Evolutionary conservation across 2,113 vertebrate genomes (phyloP).

Genomic region (Capra hircus): DNA sequence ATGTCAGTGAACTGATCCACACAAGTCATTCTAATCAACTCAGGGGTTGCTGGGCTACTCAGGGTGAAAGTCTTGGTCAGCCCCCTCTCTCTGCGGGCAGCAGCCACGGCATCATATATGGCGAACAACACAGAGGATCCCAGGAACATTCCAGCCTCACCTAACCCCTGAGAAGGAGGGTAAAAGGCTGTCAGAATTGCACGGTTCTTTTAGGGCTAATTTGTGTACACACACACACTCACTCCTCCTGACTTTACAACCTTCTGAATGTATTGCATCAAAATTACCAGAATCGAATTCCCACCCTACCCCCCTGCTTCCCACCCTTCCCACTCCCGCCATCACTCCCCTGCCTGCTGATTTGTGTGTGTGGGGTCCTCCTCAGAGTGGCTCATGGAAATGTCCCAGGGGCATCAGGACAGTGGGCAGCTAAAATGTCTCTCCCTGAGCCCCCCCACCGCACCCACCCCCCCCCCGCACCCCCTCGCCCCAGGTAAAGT

Average conservation of each 20-base stretch:
- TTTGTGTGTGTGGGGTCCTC: neutral
- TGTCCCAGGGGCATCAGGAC: neutral
- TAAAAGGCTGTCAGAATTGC: neutral
- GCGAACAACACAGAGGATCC: slow-evolving; percentile 86
- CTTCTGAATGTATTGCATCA: neutral
- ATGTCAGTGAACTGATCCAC: slow-evolving; percentile 83
- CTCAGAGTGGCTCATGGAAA: neutral
- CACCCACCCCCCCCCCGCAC: too few species aligned
- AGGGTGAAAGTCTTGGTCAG: neutral
- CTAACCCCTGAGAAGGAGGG: slow-evolving; percentile 80
- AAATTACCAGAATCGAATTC: neutral
- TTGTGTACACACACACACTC: neutral
- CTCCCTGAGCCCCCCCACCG: too few species aligned
- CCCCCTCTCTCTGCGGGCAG: slow-evolving; percentile 77
- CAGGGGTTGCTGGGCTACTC: slow-evolving; percentile 82
- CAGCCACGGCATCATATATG: slow-evolving; percentile 82
- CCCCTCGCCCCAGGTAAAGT: neutral
- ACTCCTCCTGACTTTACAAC: neutral
- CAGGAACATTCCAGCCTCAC: slow-evolving; percentile 83
- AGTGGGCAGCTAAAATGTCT: neutral
- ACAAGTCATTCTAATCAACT: slow-evolving; percentile 83
- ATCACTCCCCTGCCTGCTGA: neutral
- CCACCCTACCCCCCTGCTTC: neutral
- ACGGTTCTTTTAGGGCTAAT: neutral
- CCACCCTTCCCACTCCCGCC: neutral